These are phyloP conservation scores for Periophthalmodon schlosseri DNA, from an alignment of 2,113 vertebrate species.

Conservation along the genomic window DNA sequence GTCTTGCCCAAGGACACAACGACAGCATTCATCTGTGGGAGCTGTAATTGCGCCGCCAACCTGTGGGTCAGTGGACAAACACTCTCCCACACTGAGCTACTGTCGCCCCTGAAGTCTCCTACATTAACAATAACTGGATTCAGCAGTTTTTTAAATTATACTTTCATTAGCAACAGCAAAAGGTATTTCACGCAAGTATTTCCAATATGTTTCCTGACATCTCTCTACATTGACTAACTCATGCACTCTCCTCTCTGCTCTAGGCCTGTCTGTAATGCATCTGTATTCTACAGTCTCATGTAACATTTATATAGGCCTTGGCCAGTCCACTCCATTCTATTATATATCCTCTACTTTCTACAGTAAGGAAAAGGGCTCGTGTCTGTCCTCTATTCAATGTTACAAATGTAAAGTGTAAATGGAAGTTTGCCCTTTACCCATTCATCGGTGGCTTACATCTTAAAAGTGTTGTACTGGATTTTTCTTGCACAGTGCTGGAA, in stretches of 20 bases:
- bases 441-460: background rate
- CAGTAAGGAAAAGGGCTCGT: background rate
- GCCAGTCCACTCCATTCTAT: background rate
- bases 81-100: too few species aligned
- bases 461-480: background rate
- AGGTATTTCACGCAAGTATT: background rate
- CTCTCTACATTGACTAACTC: background rate
- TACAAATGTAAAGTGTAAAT: background rate
- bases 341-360: background rate
- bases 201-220: background rate
- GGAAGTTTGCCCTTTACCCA: background rate
- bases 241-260: background rate
- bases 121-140: background rate
- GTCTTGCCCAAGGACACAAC: too few species aligned
- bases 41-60: too few species aligned
- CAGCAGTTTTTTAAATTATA: background rate
- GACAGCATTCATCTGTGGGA: too few species aligned
- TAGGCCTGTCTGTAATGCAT: background rate
- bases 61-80: too few species aligned
- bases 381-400: background rate
- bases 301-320: background rate
- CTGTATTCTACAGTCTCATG: constrained; percentile 2
- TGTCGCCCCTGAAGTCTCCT: too few species aligned
- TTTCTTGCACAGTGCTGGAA: background rate
- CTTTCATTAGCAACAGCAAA: too few species aligned